These are phyloP conservation scores for Silvanus unidentatus DNA, from an alignment of 2,888 invertebrate species.

Conservation along the genomic window DNA sequence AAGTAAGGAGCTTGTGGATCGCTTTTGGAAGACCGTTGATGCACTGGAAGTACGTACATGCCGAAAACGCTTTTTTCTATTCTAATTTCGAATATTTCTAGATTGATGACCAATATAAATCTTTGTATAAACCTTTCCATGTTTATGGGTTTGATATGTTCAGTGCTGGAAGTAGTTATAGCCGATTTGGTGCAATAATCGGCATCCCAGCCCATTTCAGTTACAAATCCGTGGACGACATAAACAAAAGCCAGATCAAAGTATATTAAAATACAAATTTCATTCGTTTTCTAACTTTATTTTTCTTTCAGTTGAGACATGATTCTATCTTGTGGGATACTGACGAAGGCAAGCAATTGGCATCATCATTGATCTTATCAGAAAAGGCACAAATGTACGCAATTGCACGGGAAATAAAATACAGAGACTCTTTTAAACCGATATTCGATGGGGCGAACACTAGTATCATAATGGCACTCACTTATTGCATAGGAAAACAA, in stretches of 20 bases:
- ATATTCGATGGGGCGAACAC: conserved; percentile 54
- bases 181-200: conserved; percentile 57
- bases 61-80: too few relatives aligned
- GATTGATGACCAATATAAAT: too few relatives aligned
- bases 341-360: conserved; percentile 56
- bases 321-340: conserved; percentile 61
- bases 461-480: conserved; percentile 46
- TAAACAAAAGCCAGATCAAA: conserved; percentile 55
- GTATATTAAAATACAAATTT: conserved; percentile 41
- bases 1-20: conserved; percentile 46
- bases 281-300: too few relatives aligned
- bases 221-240: conserved; percentile 51
- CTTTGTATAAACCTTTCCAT: conserved; percentile 59
- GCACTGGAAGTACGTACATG: conserved; percentile 53
- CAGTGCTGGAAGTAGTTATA: conserved; percentile 55
- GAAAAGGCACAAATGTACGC: conserved; percentile 76
- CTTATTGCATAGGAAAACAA: conserved; percentile 48
- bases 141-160: conserved; percentile 69
- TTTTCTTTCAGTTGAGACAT: conserved; percentile 53
- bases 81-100: too few relatives aligned
- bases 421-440: conserved; percentile 55
- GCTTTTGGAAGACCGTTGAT: conserved; percentile 55
- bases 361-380: conserved; percentile 64
- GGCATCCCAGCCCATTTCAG: conserved; percentile 71
- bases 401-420: conserved; percentile 67